These are phyloP conservation scores for Sturmia bella DNA, from an alignment of 2,888 invertebrate genomes.

Conservation along the genomic window DNA sequence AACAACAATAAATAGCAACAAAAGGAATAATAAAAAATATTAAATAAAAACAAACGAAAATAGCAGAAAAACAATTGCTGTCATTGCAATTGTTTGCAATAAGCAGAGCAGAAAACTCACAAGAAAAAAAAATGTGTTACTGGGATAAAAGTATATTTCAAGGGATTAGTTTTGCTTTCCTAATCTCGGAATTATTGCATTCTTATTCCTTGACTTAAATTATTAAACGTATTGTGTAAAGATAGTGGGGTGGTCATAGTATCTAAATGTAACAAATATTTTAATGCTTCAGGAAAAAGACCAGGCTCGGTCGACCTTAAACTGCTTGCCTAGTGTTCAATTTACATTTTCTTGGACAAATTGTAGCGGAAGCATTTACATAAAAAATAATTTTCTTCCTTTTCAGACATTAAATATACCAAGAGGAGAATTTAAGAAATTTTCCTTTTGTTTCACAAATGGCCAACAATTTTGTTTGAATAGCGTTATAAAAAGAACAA, in stretches of 20 bases:
- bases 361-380: background rate
- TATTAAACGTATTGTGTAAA: background rate
- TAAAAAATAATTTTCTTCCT: background rate
- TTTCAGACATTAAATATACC: background rate
- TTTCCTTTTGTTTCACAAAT: background rate
- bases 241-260: no score
- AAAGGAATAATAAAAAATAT: background rate
- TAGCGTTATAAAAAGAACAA: background rate
- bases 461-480: background rate
- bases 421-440: no score
- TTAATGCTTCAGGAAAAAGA: no score
- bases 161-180: slow-evolving; percentile 12
- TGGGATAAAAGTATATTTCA: slow-evolving; percentile 2
- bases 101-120: background rate
- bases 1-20: slow-evolving; percentile 3
- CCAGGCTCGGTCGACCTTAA: no score
- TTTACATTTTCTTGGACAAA: background rate
- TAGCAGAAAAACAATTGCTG: slow-evolving; percentile 7
- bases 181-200: slow-evolving; percentile 6
- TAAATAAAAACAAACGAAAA: slow-evolving; percentile 8
- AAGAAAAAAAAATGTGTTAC: slow-evolving; percentile 7
- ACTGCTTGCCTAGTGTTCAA: no score
- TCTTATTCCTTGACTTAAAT: background rate
- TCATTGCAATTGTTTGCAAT: background rate
- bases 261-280: no score